Evolutionary conservation across 2,113 vertebrate species (phyloP), one percentile per base, ranked within the genome.

Genomic region (Alouatta palliata): DNA sequence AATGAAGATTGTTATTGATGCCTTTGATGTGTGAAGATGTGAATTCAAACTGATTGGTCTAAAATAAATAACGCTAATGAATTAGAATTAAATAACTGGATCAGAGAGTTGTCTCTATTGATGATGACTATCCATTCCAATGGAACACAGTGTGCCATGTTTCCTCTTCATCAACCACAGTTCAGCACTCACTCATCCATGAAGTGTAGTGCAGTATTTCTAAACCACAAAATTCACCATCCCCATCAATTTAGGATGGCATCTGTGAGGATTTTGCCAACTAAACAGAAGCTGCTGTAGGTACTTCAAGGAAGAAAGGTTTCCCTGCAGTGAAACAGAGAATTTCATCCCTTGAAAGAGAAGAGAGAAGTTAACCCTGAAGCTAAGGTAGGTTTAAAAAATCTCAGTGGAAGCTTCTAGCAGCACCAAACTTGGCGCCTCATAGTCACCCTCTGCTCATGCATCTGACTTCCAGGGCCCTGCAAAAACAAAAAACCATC

Each of bases 201-300:
- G 30, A n/a, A 19, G 13, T 16, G 13, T 16, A 76, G 14, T 1
- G 37, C 0, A 2, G 49, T 35, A 0, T 40, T 25, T 30, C 32
- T 21, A 21, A 10, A 16, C 2, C 0, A 12, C 30, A 0, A 0
- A 12, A 14, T 4, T 14, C 17, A 19, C n/a, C 45, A 16, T 3
- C 70, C n/a, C 9, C 13, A 16, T 3, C 32, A 2, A 3, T 21
- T 40, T 25, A 75, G 25, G 32, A 10, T 4, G 54, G 52, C 19
- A 27, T 23, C 58, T 17, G 0, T 21, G 0, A 80, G 61, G 47
- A 10, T 2, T 56, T 32, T 19, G 14, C 12, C 45, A 30, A n/a
- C 37, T 5, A 56, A n/a, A 17, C 84, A 17, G 37, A 3, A 21
- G 61, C 3, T 70, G 37, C 61, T 70, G 16, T 13, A 1, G 10